phyloP scores from a whole-genome alignment of 2,888 invertebrate genomes.

The Apotomis capreana region DNA sequence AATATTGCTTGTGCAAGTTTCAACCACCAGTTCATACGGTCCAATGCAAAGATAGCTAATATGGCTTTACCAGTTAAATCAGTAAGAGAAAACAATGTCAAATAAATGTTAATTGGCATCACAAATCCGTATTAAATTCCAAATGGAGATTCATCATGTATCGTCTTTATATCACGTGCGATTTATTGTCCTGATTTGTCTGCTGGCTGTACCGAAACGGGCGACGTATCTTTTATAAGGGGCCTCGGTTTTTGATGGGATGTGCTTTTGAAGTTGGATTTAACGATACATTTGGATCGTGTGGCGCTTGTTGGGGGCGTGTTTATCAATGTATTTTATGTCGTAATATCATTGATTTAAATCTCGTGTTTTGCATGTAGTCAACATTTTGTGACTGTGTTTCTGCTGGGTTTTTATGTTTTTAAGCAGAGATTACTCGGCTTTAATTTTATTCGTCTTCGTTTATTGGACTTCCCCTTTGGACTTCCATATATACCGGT shows the following conservation, averaged over 20 bases:
- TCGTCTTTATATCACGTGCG: background rate
- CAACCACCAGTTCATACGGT: too few relatives aligned
- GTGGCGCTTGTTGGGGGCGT: constrained; percentile 7
- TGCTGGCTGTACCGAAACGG: constrained; percentile 15
- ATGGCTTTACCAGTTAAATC: too few relatives aligned
- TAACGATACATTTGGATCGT: constrained; percentile 24
- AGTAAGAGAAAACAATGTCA: too few relatives aligned
- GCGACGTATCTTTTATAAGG: constrained; percentile 15
- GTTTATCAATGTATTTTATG: constrained; percentile 16
- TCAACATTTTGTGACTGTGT: background rate
- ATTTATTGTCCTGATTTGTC: background rate
- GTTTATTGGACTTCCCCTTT: too few relatives aligned
- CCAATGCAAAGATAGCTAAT: too few relatives aligned
- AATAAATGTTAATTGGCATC: too few relatives aligned
- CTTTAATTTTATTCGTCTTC: too few relatives aligned
- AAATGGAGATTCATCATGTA: too few relatives aligned
- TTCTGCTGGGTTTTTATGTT: background rate
- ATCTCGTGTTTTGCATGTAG: constrained; percentile 1
- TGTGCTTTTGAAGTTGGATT: constrained; percentile 32
- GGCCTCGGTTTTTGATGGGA: constrained; percentile 21
- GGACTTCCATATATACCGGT: too few relatives aligned
- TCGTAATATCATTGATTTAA: background rate
- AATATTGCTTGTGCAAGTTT: too few relatives aligned
- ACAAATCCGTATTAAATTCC: too few relatives aligned
- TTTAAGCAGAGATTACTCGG: background rate